Base-by-base conservation (phyloP, 2,888 invertebrate species). In the Pogonocherus hispidulus region DNA sequence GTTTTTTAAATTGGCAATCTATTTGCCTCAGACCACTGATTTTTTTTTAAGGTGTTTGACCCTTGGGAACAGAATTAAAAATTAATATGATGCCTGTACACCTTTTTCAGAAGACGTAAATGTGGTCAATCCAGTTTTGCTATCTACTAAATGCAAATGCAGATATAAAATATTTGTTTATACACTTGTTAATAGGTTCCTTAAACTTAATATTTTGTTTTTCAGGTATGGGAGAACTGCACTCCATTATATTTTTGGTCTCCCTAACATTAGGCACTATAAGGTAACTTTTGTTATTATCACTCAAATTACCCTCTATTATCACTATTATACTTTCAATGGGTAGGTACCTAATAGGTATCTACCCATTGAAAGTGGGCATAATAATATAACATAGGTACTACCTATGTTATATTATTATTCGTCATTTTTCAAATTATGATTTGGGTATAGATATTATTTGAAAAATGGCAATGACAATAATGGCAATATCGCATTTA, bases 141-240 rank as follows among this genome's bases (percentile, higher is more conserved):
- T 54, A 54, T 52, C 16, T 54, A 37, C 37, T n/a, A 55, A 20
- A 55, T 37, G 22, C 11, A 19, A 9, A 18, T n/a, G 19, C n/a
- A 35, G 2, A 37, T 35, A 27, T 20, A 19, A 9, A 47, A 47
- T 19, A 22, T 20, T 22, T 20, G 8, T 22, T 20, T 20, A 47
- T 20, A 6, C 8, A 20, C 44, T 8, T 37, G 14, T 55, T 41
- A 20, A 18, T 6, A 37, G 5, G 55, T 37, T 37, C 55, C 20
- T 37, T 41, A n/a, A 37, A 55, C 14, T 35, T 37, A 18, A 20
- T 16, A 23, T n/a, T 55, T 35, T 47, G 8, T 55, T 19, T 55
- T 55, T 37, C 55, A 55, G 55, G 19, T 3, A 55, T 55, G 55
- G 55, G 35, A 41, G 9, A 20, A 20, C n/a, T 55, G 19, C 16